Evolutionary conservation across 64 coral and sea anemone genomes (phyloP).

Genomic region (Dendrophyllia cribrosa): DNA sequence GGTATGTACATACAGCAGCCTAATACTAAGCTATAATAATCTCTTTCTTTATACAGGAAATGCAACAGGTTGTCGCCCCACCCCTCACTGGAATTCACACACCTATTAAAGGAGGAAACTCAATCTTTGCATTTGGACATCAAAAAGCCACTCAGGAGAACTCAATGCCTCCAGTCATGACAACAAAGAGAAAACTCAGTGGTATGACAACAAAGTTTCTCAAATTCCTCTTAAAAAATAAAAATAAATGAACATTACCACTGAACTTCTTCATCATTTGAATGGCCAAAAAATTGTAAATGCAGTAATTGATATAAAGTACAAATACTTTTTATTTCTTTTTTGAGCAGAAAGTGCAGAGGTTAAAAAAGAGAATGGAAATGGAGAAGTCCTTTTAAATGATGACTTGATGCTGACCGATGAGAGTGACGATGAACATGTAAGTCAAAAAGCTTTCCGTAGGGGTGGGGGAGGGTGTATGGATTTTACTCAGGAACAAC

Average conservation of each 20-base stretch:
- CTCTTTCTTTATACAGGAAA: conserved; percentile 64
- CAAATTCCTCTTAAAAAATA: too few relatives aligned
- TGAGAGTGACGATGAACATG: conserved; percentile 91
- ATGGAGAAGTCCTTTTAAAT: conserved; percentile 21
- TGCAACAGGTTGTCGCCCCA: conserved; percentile 82
- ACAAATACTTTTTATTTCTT: background rate
- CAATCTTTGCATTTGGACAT: conserved; percentile 78
- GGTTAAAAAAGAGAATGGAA: conserved; percentile 24
- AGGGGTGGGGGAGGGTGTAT: too few relatives aligned
- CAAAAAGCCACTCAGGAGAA: background rate
- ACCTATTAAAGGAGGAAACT: conserved; percentile 72
- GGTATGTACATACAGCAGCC: too few relatives aligned
- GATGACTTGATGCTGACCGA: conserved; percentile 77
- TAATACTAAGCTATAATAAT: background rate
- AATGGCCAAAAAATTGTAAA: too few relatives aligned
- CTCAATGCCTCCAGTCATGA: background rate
- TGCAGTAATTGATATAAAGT: too few relatives aligned
- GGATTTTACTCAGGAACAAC: too few relatives aligned
- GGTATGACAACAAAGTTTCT: background rate
- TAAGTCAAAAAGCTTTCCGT: background rate
- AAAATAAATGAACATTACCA: too few relatives aligned
- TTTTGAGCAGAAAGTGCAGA: conserved; percentile 12
- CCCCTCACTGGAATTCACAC: conserved; percentile 95
- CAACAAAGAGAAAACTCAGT: conserved; percentile 41
- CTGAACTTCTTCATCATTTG: too few relatives aligned